Evolutionary conservation across 2,797 vertebrate species (phyloP), one percentile per base, ranked within the genome.

Genomic region (Natrix natrix): DNA sequence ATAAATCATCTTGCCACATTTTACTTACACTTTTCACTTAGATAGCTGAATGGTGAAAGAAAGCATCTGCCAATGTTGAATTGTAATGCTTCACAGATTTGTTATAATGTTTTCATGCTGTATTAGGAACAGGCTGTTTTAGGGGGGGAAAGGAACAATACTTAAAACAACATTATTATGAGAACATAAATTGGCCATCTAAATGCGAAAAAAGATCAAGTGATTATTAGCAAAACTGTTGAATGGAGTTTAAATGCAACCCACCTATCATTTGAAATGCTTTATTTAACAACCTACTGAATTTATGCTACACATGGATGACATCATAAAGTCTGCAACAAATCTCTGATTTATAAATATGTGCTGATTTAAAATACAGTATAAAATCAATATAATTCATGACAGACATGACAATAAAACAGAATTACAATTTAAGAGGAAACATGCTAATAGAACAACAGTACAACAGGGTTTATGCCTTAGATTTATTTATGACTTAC

Each of bases 121-220:
- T 93, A 86, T 56, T 92, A 55, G 60, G 94, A 86, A 88, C 8
- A 59, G 93, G 43, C 32, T 92, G 93, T 95, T 96, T 88, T 96
- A 60, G 28, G 92, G 24, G 94, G 17, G n/a, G 95, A 61, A 93
- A 90, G 61, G 91, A 94, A 90, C 56, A 88, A 37, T 83, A 93
- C 16, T 94, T 92, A 92, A 57, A 78, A 86, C 1, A 93, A 92
- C 43, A 93, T 91, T 92, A 95, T 26, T 95, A 69, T 8, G 28
- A 94, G 24, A 88, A 52, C 93, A 93, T 94, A 94, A 95, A 95
- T 95, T 24, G 48, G 92, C 56, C 60, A 90, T 22, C 59, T 95
- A 91, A 91, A 20, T 28, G 60, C 1, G 16, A 57, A 95, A 95
- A 93, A 3, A 22, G 90, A 89, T 56, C 91, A 92, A 90, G 37